Base-by-base conservation (phyloP, 2,797 vertebrate species). In the Heliangelus exortis region DNA sequence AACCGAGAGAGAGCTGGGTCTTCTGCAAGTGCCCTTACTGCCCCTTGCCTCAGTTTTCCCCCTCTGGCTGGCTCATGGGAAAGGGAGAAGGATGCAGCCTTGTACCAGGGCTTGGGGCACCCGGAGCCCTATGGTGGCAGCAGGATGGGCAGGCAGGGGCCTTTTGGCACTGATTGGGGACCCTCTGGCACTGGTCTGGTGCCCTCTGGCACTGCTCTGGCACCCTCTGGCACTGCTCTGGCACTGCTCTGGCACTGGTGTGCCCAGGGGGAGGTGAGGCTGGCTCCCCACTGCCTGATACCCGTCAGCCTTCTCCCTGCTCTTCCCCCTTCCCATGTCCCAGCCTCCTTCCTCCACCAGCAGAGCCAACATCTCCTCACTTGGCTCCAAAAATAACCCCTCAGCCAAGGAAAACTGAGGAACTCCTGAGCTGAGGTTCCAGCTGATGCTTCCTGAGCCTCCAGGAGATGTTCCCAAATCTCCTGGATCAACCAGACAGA, bases 371-470 rank as follows among this genome's bases (percentile, higher is more conserved):
- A 53, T 58, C 72, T 82, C 92, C 82, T 90, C 58, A 16, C 69
- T 63, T 77, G 73, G 66, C 92, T 94, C 90, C 93, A 77, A 61
- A 95, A 94, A 85, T 65, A 94, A 80, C 83, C 92, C 76, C 76
- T 50, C 0, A 13, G 79, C 87, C 88, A 51, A 90, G 72, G 77
- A 90, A 66, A 62, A 25, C 9, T 0, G 34, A 36, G 34, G 58
- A n/a, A 11, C 39, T 45, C 75, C 75, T 0, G 2, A 3, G 11
- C 83, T 9, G 29, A 71, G 79, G 48, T 62, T 84, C 68, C 0
- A 7, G 63, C 66, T 82, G 61, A 59, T 58, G 57, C 61, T 87
- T 58, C 73, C 71, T 0, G 0, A 53, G 85, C 87, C 59, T 16
- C 26, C 9, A 50, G 86, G 36, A 82, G 33, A 31, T 43, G 47